phyloP scores from a whole-genome alignment of 1,140 invertebrate genomes.

The Drosophila nigrodunni region DNA sequence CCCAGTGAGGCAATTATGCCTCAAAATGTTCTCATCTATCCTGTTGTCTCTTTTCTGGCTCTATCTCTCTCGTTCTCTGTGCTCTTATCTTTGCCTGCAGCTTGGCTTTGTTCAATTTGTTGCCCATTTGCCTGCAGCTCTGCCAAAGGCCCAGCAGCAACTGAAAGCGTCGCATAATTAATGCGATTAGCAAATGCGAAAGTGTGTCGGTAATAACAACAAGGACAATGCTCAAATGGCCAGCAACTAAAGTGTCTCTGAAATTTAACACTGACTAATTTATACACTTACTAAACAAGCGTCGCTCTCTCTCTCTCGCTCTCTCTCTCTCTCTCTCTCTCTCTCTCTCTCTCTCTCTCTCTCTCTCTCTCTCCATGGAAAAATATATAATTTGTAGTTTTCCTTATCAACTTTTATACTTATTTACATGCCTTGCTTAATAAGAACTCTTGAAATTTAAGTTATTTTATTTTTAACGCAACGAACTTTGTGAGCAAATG shows the following conservation, averaged over 20 bases:
- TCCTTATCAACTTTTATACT: too few relatives aligned
- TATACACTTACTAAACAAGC: slow-evolving; percentile 16
- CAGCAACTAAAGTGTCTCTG: slow-evolving; percentile 14
- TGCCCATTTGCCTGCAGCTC: slow-evolving; percentile 56
- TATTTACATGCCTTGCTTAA: too few relatives aligned
- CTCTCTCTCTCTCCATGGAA: too few relatives aligned
- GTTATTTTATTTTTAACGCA: too few relatives aligned
- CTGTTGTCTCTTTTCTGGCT: not conserved
- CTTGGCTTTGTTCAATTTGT: slow-evolving; percentile 58
- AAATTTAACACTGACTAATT: not conserved
- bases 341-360: too few relatives aligned
- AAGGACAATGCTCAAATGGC: slow-evolving; percentile 58
- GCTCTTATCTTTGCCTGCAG: slow-evolving; percentile 69
- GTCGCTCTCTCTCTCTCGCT: too few relatives aligned
- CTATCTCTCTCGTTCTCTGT: slow-evolving; percentile 16
- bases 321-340: too few relatives aligned
- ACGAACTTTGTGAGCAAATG: too few relatives aligned
- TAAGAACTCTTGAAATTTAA: too few relatives aligned
- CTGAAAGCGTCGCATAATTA: slow-evolving; percentile 76
- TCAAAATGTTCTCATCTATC: slow-evolving; percentile 37
- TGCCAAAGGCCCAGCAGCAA: slow-evolving; percentile 72
- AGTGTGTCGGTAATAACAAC: slow-evolving; percentile 78
- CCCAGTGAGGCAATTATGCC: slow-evolving; percentile 75
- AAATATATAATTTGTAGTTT: too few relatives aligned
- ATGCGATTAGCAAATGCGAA: slow-evolving; percentile 81